phyloP scores from a whole-genome alignment of 2,113 vertebrate genomes.

The Neogobius melanostomus region DNA sequence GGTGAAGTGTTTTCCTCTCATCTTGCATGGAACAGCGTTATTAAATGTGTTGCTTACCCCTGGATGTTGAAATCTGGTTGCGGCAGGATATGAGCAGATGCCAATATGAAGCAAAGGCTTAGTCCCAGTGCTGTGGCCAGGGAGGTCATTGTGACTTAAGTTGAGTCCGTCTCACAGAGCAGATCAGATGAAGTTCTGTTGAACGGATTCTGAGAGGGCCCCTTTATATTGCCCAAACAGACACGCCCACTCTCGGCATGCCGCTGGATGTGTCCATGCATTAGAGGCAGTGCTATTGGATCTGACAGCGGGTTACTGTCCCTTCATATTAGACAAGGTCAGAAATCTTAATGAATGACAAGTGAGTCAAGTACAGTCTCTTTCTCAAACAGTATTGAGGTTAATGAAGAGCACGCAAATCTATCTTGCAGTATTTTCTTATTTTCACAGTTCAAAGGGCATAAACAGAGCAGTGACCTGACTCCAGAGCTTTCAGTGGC shows the following conservation, averaged over 20 bases:
- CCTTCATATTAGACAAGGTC: slow-evolving; percentile 6
- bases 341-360: slow-evolving; percentile 3
- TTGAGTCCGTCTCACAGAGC: slow-evolving; percentile 5
- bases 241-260: slow-evolving; percentile 19
- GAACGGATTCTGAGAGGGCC: slow-evolving; percentile 14
- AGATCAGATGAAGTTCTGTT: slow-evolving; percentile 16
- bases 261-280: slow-evolving; percentile 57
- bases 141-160: slow-evolving; percentile 39
- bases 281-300: slow-evolving; percentile 24
- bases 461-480: slow-evolving; percentile 3
- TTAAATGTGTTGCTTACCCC: slow-evolving; percentile 69
- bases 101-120: slow-evolving; percentile 38
- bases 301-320: neutral
- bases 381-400: neutral
- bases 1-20: too few relatives aligned
- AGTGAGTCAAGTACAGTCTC: neutral
- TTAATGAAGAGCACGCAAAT: too few relatives aligned
- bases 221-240: slow-evolving; percentile 56
- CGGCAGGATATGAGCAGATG: slow-evolving; percentile 42
- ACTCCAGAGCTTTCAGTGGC: slow-evolving; percentile 53
- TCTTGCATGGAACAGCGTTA: neutral
- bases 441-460: neutral
- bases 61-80: slow-evolving; percentile 75
- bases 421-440: too few relatives aligned
- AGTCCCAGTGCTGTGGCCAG: slow-evolving; percentile 56